phyloP scores from a whole-genome alignment of 2,888 invertebrate species.

The Drosophila neutralis region DNA sequence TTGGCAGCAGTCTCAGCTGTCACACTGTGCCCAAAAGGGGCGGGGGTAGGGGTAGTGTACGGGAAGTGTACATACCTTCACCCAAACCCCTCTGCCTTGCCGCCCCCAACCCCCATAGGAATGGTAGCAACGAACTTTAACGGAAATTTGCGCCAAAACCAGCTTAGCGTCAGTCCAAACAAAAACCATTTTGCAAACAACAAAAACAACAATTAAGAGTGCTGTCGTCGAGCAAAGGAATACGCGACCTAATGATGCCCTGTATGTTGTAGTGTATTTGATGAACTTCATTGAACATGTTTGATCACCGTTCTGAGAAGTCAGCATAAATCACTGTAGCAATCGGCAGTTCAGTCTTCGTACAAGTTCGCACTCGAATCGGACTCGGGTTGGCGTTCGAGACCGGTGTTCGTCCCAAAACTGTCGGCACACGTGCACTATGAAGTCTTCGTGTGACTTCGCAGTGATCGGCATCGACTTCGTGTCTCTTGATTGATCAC shows the following conservation, averaged over 20 bases:
- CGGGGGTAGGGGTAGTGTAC: slow-evolving; percentile 1
- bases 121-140: slow-evolving; percentile 61
- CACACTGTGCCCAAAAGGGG: slow-evolving; percentile 1
- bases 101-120: slow-evolving; percentile 12
- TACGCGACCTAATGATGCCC: neutral
- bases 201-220: slow-evolving; percentile 7
- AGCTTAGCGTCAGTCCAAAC: slow-evolving; percentile 64
- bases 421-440: neutral
- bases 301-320: neutral
- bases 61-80: neutral
- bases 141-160: slow-evolving; percentile 61
- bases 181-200: slow-evolving; percentile 58
- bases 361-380: neutral
- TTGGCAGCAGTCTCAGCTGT: slow-evolving; percentile 59
- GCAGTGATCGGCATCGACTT: neutral
- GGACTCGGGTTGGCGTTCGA: neutral
- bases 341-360: neutral
- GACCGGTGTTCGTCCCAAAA: neutral
- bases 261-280: neutral
- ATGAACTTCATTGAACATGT: neutral
- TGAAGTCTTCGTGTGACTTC: neutral
- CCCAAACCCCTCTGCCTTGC: neutral
- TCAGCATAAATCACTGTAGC: neutral
- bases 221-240: neutral
- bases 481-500: neutral